Evolutionary conservation across 2,888 invertebrate genomes (phyloP), one percentile per base, ranked within the genome.

Genomic region (Plebejus melissa): DNA sequence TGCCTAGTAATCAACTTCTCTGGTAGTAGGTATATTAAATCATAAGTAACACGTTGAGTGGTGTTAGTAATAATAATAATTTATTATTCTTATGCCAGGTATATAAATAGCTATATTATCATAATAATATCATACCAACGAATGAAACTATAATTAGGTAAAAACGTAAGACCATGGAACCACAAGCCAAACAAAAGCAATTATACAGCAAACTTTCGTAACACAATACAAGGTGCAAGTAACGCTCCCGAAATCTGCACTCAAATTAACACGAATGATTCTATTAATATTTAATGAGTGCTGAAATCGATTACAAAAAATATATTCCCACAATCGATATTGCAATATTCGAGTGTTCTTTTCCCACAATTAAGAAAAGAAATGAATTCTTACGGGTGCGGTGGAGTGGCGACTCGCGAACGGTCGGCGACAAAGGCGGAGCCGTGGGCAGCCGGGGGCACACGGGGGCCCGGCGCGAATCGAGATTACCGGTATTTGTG

Each of bases 401-500:
- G 84, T 88, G 83, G 87, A 90, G 89, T 90, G 89, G 87, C 88
- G 89, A 90, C 82, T 87, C 84, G 82, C 82, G 83, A 85, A 82
- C 82, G 82, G 82, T 79, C 79, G 77, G 79, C 81, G 82, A 88
- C 87, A 89, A 89, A 83, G 86, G 85, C 85, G 86, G 83, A 83
- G 83, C 84, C 85, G 86, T 87, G 85, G 86, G 85, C 87, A 90
- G 87, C 90, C 88, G 88, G 83, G 82, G 85, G 83, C 85, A 89
- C 88, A 88, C 88, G 86, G 86, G 87, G 88, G 86, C 81, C 79
- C 79, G 80, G 79, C 78, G 84, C 82, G 85, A 87, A 83, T 82
- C 78, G 82, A 88, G 90, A 89, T 89, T 88, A 88, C 87, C 84
- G 86, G 88, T 91, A 89, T 91, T 91, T 90, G 88, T 88, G 85